These are phyloP conservation scores for Hydraecia micacea DNA, from an alignment of 2,888 invertebrate species.

Conservation along the genomic window DNA sequence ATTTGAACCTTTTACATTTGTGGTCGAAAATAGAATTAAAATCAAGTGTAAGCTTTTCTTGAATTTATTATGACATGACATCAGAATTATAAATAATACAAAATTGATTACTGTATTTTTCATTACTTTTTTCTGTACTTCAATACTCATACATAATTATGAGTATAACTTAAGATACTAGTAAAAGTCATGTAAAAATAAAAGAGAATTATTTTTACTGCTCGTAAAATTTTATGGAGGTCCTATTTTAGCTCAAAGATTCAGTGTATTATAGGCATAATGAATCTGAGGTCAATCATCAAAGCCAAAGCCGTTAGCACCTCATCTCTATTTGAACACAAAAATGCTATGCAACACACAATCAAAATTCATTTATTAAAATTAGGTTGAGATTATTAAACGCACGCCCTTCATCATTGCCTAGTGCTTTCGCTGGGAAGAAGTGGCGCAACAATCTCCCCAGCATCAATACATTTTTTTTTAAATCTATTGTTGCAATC, in stretches of 20 bases:
- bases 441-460: too few species aligned
- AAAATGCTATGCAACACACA: not conserved
- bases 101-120: not conserved
- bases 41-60: not conserved
- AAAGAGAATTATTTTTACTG: not conserved
- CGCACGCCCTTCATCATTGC: too few species aligned
- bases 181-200: not conserved
- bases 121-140: conserved; percentile 9
- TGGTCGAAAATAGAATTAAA: not conserved
- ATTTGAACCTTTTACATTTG: conserved; percentile 12
- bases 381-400: too few species aligned
- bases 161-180: not conserved
- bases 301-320: not conserved
- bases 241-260: not conserved
- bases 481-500: not conserved
- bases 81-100: conserved; percentile 1
- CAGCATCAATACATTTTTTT: too few species aligned
- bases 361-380: too few species aligned
- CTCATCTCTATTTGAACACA: not conserved
- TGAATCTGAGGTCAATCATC: not conserved
- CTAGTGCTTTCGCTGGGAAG: too few species aligned
- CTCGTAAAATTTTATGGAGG: not conserved
- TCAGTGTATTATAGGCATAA: not conserved
- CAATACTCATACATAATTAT: not conserved
- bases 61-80: not conserved